Percentiles rank a stretch among this genome's conserved stretches.
Conservation (phyloP, 2,797 vertebrate genomes). For the Lagothrix lagotricha region DNA sequence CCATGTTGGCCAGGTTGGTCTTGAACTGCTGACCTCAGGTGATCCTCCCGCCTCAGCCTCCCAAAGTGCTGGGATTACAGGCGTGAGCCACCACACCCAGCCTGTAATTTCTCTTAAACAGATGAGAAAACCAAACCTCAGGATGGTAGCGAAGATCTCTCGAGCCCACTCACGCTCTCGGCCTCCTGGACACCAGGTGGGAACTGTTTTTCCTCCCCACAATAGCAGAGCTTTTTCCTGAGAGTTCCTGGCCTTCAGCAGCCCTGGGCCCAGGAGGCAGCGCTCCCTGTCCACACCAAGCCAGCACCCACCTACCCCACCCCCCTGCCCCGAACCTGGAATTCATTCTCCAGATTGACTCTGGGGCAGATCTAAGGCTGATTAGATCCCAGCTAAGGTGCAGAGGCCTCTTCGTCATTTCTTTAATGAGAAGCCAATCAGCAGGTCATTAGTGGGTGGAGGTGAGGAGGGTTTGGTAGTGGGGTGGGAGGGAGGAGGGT, state of each 20-base stretch:
- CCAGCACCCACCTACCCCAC: too few relatives aligned
- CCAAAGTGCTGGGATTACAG: too few relatives aligned
- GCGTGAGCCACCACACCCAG: too few relatives aligned
- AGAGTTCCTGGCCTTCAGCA: not conserved
- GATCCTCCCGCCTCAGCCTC: too few relatives aligned
- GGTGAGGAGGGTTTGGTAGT: not conserved
- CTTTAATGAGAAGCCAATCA: constrained; percentile 75
- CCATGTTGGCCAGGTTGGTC: too few relatives aligned
- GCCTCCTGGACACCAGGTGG: not conserved
- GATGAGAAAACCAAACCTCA: not conserved
- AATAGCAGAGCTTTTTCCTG: not conserved
- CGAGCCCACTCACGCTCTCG: not conserved
- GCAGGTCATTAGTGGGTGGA: constrained; percentile 66
- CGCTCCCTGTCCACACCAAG: not conserved
- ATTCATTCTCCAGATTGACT: not conserved
- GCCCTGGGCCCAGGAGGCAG: not conserved
- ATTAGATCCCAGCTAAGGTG: constrained; percentile 33
- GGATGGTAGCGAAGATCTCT: not conserved
- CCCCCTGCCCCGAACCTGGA: not conserved
- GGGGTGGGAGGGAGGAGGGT: not conserved
- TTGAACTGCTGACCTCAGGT: too few relatives aligned
- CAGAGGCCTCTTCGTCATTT: constrained; percentile 50
- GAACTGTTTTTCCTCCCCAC: not conserved
- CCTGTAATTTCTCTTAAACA: not conserved
- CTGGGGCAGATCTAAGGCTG: constrained; percentile 1